Evolutionary conservation across 1,140 invertebrate genomes (phyloP), one percentile per base, ranked within the genome.

Genomic region (Daktulosphaira vitifoliae): DNA sequence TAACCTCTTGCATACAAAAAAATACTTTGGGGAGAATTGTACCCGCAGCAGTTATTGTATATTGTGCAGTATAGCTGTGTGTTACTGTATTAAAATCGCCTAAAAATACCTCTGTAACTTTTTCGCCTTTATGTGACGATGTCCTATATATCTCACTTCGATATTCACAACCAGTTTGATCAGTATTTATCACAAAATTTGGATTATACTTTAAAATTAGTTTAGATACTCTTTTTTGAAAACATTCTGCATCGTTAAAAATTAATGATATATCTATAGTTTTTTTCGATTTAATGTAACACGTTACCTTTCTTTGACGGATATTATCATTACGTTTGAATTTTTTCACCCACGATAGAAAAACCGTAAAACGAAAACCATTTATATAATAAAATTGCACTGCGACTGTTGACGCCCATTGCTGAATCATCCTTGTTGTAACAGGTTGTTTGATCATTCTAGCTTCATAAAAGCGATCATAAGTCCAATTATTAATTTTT

Each of bases 131-230:
- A 44, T 51, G 29, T 13, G 53, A 62, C 4, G 66, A 20, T 5
- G 56, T 68, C 33, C 54, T 20, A 11, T 67, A 11, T n/a, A 51
- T 39, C 37, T 53, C 25, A 5, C 16, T 25, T 1, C 42, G 59
- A 26, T 70, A 70, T 18, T 68, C 49, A 13, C 48, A 67, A 15
- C 65, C 65, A 8, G 66, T 70, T 11, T 70, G 66, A 66, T 69
- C 66, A 2, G 59, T 67, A 52, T 69, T 68, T 11, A 69, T 64
- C 13, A 69, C 23, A 64, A 62, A 50, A 5, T 65, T 4, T 46
- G 3, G n/a, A 46, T 64, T 20, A 8, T 46, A 68, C 3, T 67
- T 8, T 48, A 20, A 20, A 23, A 69, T 66, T 15, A 65, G 0
- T 26, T 33, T 18, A 16, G 20, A 22, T 2, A 49, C 53, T 65